Evolutionary conservation across 2,888 invertebrate genomes (phyloP).

Genomic region (Drosophila kokeensis): DNA sequence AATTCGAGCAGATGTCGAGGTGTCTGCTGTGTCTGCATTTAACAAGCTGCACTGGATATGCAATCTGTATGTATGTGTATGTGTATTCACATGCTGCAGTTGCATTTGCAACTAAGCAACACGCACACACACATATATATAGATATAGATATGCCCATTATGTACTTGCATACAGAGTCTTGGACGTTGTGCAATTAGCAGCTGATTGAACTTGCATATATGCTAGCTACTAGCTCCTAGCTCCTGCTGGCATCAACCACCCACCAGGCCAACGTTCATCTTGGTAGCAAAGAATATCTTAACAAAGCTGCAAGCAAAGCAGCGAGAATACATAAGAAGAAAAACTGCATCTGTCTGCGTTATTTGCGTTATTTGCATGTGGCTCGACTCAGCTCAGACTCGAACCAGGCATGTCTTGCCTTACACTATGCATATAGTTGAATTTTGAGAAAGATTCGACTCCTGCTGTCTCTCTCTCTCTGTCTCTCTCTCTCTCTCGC

Average conservation of each 20-base stretch:
- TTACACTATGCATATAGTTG: conserved; percentile 73
- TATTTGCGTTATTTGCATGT: conserved; percentile 79
- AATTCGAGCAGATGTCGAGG: conserved; percentile 12
- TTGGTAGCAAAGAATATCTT: conserved; percentile 79
- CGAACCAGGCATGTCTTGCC: conserved; percentile 71
- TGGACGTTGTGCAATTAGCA: conserved; percentile 71
- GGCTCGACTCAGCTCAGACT: conserved; percentile 59
- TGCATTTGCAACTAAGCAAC: conserved; percentile 28
- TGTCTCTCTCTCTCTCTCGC: conserved; percentile 33
- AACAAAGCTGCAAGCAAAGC: conserved; percentile 67
- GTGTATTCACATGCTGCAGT: conserved; percentile 26
- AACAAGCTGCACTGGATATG: conserved; percentile 14
- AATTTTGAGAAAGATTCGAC: conserved; percentile 80
- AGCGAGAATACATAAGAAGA: conserved; percentile 71
- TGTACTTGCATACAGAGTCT: conserved; percentile 39
- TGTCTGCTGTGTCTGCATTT: conserved; percentile 8
- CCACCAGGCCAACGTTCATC: conserved; percentile 52
- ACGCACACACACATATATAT: background rate
- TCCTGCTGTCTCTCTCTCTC: conserved; percentile 21
- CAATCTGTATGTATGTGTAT: conserved; percentile 6
- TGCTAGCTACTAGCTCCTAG: conserved; percentile 50
- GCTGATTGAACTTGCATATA: conserved; percentile 77
- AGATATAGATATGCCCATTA: conserved; percentile 3
- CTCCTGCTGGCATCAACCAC: conserved; percentile 48
- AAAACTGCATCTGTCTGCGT: conserved; percentile 80